phyloP scores from a whole-genome alignment of 2,888 invertebrate genomes.

The Graphium colonna region DNA sequence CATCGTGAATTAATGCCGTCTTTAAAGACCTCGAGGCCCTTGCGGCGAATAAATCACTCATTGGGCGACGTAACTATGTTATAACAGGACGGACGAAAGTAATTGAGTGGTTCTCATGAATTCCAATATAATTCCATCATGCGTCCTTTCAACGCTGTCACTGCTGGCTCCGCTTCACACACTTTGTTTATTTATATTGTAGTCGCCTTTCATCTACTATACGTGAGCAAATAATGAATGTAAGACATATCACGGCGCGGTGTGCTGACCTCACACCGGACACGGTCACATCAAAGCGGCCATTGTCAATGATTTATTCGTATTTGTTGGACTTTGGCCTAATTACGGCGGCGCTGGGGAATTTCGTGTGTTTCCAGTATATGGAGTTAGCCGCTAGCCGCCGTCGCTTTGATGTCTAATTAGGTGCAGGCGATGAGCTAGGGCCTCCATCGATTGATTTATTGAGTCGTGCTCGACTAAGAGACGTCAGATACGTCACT shows the following conservation, averaged over 20 bases:
- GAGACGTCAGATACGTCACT: neutral
- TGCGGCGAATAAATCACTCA: slow-evolving; percentile 32
- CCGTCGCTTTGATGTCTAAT: slow-evolving; percentile 75
- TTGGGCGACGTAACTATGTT: slow-evolving; percentile 27
- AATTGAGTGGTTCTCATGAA: slow-evolving; percentile 55
- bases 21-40: neutral
- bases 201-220: slow-evolving; percentile 74
- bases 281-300: slow-evolving; percentile 72
- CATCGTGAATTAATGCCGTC: neutral
- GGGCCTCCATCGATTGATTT: slow-evolving; percentile 61
- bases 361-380: slow-evolving; percentile 69
- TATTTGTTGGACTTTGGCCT: slow-evolving; percentile 68
- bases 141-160: slow-evolving; percentile 58
- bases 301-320: slow-evolving; percentile 66
- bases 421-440: slow-evolving; percentile 47
- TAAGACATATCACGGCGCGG: slow-evolving; percentile 62
- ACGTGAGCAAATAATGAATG: slow-evolving; percentile 77
- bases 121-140: slow-evolving; percentile 59
- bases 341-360: slow-evolving; percentile 63
- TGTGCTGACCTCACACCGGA: slow-evolving; percentile 68
- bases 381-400: slow-evolving; percentile 56
- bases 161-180: slow-evolving; percentile 57
- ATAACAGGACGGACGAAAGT: slow-evolving; percentile 40
- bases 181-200: slow-evolving; percentile 74
- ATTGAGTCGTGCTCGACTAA: slow-evolving; percentile 25